Evolutionary conservation across 2,113 vertebrate genomes (phyloP), one percentile per base, ranked within the genome.

Genomic region (Hiodon tergisus): DNA sequence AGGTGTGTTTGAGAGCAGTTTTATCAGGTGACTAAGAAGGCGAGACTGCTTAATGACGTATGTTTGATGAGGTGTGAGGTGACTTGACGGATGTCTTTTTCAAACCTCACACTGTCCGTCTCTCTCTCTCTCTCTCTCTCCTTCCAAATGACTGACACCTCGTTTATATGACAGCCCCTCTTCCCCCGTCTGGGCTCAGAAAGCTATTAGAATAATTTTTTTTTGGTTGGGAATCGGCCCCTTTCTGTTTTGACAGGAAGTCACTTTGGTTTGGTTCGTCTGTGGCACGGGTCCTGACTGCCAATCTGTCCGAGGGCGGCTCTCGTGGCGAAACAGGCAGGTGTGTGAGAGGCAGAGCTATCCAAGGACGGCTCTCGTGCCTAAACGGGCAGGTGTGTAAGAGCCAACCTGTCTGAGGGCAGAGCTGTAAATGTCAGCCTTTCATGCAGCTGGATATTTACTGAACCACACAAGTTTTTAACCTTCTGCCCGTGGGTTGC

Each of bases 1-100:
- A 89, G 86, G 86, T 83, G 78, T 74, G 80, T 80, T 86, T 84
- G 85, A 31, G 31, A 31, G 31, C 82, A 79, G 83, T 31, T 88
- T 83, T 84, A 82, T 89, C 81, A 83, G 81, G 80, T 80, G 79
- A 83, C 81, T 83, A 83, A 83, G 84, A 85, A 85, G 80, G 81
- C 84, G 81, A 85, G 85, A 88, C 83, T 82, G 84, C 80, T 88
- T 85, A 84, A 81, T 89, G 85, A 87, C 83, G 83, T 31, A 31
- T 66, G 79, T 79, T 85, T 89, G 85, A 88, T 82, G 86, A 86
- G 82, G 78, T 78, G 81, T 84, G 83, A 80, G 77, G 63, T 62
- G 5, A 69, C 72, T 72, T 81, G 69, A 82, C 67, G 81, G 82
- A 85, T 82, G 71, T 81, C 83, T 79, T 72, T 54, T 54, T 79